Evolutionary conservation across 2,888 invertebrate genomes (phyloP).

Genomic region (Cerceris rybyensis): DNA sequence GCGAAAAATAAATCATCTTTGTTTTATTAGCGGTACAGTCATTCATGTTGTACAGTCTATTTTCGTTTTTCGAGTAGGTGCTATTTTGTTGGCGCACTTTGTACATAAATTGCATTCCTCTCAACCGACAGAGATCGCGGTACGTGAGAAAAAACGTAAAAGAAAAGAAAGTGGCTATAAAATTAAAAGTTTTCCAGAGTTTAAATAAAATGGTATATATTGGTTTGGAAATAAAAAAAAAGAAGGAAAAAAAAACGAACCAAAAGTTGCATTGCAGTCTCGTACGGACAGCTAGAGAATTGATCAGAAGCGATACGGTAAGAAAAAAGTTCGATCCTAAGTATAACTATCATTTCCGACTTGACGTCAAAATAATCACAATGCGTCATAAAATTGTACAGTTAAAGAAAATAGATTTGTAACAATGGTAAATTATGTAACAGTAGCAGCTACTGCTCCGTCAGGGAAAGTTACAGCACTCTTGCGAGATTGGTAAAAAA

Average conservation of each 20-base stretch:
- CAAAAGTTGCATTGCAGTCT: neutral
- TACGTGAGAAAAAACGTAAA: neutral
- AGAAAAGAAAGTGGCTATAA: slow-evolving; percentile 3
- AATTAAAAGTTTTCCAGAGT: slow-evolving; percentile 5
- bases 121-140: slow-evolving; percentile 37
- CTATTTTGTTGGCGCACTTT: slow-evolving; percentile 51
- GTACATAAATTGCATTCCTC: slow-evolving; percentile 59
- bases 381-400: slow-evolving; percentile 17
- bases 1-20: slow-evolving; percentile 28
- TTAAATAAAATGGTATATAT: slow-evolving; percentile 2
- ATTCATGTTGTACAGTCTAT: slow-evolving; percentile 10
- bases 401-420: slow-evolving; percentile 8
- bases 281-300: neutral
- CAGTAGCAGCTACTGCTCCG: neutral
- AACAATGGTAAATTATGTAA: slow-evolving; percentile 6
- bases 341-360: slow-evolving; percentile 5
- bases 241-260: neutral
- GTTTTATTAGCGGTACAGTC: slow-evolving; percentile 1
- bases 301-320: neutral
- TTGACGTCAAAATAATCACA: slow-evolving; percentile 11
- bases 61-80: slow-evolving; percentile 23
- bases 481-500: slow-evolving; percentile 6
- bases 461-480: slow-evolving; percentile 6
- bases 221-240: neutral
- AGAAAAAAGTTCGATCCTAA: neutral